These are phyloP conservation scores for Caloenas nicobarica DNA, from an alignment of 2,113 vertebrate genomes.

Conservation along the genomic window DNA sequence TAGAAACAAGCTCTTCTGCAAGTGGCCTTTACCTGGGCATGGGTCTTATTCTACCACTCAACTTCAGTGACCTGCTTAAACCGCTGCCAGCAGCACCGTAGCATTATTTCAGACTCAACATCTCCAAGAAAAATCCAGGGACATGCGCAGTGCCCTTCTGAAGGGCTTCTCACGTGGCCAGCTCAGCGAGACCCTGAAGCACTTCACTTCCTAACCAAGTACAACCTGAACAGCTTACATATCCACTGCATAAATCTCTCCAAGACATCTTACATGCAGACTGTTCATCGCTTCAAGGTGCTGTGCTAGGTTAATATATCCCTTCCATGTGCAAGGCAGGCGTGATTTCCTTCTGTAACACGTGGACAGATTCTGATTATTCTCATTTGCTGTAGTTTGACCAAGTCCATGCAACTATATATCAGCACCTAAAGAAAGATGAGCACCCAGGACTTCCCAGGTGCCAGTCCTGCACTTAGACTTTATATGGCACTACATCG, in stretches of 20 bases:
- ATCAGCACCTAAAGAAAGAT: not conserved
- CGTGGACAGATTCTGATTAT: accelerated
- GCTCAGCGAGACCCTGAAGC: not conserved
- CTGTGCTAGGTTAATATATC: not conserved
- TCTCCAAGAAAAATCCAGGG: not conserved
- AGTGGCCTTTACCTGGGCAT: not conserved
- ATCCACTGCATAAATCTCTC: not conserved
- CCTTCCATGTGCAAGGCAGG: not conserved
- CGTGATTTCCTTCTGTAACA: not conserved
- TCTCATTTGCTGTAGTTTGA: not conserved
- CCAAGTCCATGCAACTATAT: accelerated
- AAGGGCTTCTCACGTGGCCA: not conserved
- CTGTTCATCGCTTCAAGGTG: not conserved
- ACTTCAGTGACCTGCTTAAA: not conserved
- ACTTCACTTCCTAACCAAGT: not conserved
- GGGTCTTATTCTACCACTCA: not conserved
- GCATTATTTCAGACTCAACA: not conserved
- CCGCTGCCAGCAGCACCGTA: not conserved
- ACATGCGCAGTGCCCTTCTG: not conserved
- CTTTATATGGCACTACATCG: not conserved
- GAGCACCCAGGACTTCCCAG: not conserved
- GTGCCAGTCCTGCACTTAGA: not conserved
- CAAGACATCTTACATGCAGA: not conserved
- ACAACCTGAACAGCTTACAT: not conserved
- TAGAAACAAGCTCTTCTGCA: not conserved